Evolutionary conservation across 2,797 vertebrate species (phyloP).

Genomic region (Tiaroga cobitis): DNA sequence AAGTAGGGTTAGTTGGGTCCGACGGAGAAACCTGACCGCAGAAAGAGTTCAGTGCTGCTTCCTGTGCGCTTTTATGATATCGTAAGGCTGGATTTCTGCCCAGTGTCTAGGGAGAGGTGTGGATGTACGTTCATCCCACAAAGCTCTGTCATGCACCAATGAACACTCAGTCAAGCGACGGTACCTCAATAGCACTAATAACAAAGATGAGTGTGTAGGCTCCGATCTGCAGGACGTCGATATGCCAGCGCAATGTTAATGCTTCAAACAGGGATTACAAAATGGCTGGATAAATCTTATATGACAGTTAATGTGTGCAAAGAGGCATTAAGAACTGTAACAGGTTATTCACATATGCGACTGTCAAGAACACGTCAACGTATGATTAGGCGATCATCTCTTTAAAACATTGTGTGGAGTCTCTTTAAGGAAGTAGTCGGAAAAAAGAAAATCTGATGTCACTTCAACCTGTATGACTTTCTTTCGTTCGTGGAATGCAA

Average conservation of each 20-base stretch:
- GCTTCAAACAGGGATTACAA: slow-evolving; percentile 30
- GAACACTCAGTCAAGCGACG: slow-evolving; percentile 43
- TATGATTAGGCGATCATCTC: background rate
- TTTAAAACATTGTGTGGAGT: background rate
- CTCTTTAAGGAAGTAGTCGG: slow-evolving; percentile 5
- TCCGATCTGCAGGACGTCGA: slow-evolving; percentile 48
- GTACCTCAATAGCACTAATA: slow-evolving; percentile 49
- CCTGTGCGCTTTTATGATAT: slow-evolving; percentile 28
- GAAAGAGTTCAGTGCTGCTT: slow-evolving; percentile 8
- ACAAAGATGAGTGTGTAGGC: slow-evolving; percentile 41
- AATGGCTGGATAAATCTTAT: slow-evolving; percentile 36
- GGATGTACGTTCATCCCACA: slow-evolving; percentile 32
- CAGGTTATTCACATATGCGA: slow-evolving; percentile 20
- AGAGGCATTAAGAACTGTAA: slow-evolving; percentile 38
- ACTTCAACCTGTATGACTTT: background rate
- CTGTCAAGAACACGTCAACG: background rate
- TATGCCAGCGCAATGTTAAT: slow-evolving; percentile 24
- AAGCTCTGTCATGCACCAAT: slow-evolving; percentile 42
- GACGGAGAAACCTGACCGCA: slow-evolving; percentile 11
- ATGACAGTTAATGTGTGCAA: slow-evolving; percentile 30
- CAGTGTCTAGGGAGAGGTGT: slow-evolving; percentile 42
- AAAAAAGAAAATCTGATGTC: slow-evolving; percentile 13
- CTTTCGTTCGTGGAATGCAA: background rate
- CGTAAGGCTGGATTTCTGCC: slow-evolving; percentile 26
- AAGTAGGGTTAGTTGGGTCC: slow-evolving; percentile 32